Percentiles rank a stretch among this genome's conserved stretches.
phyloP scores from a whole-genome alignment of 2,113 vertebrate species.

The Epinephelus lanceolatus region DNA sequence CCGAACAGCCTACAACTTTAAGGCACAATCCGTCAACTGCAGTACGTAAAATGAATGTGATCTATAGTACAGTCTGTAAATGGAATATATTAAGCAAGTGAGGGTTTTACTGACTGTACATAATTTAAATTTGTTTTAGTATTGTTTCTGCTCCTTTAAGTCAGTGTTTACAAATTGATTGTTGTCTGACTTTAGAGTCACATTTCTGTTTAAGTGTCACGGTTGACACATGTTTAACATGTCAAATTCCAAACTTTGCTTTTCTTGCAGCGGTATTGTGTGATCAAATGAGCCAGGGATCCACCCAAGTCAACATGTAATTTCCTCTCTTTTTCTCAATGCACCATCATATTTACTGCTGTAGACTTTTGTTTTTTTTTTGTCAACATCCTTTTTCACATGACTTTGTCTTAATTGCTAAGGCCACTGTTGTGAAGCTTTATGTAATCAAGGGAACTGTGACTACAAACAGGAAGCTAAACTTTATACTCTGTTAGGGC shows the following conservation, averaged over 20 bases:
- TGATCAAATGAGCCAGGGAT: neutral
- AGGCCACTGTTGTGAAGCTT: neutral
- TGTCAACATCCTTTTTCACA: constrained; percentile 12
- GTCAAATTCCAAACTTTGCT: neutral
- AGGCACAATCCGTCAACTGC: neutral
- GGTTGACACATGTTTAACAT: neutral
- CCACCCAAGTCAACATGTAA: constrained; percentile 65
- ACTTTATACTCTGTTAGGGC: neutral
- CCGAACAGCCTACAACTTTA: constrained; percentile 45
- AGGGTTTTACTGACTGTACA: neutral
- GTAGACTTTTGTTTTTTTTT: neutral
- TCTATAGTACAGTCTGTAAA: neutral
- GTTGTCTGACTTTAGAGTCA: neutral
- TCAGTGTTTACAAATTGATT: neutral
- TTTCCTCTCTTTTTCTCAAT: constrained; percentile 21
- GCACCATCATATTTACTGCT: neutral
- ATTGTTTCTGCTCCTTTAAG: neutral
- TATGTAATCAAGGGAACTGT: constrained; percentile 18
- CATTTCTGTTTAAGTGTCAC: neutral
- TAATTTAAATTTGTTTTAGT: neutral
- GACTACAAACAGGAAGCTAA: constrained; percentile 39
- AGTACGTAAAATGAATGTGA: constrained; percentile 68
- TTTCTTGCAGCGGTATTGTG: constrained; percentile 70
- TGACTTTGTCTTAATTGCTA: constrained; percentile 26
- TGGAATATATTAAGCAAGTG: neutral